Percentiles rank a stretch among this genome's conserved stretches.
Conservation (phyloP, 1,140 invertebrate species). For the Brachystomella parvula region DNA sequence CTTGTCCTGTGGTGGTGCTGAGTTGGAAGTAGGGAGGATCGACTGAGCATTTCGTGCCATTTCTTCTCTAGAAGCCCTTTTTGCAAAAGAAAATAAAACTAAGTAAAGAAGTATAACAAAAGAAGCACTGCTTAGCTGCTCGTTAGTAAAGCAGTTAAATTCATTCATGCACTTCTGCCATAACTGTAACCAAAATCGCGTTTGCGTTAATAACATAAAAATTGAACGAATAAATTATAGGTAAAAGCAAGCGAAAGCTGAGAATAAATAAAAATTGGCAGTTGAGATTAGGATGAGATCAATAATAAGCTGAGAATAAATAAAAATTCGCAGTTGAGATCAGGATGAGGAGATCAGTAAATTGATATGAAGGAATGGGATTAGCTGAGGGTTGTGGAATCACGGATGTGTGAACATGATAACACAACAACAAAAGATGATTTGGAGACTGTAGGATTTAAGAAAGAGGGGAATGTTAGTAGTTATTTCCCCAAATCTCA, state of each 20-base stretch:
- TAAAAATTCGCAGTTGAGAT: too few relatives aligned
- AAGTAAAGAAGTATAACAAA: slow-evolving; percentile 13
- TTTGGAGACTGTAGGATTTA: not conserved
- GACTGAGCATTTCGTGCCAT: slow-evolving; percentile 32
- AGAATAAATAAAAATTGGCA: too few relatives aligned
- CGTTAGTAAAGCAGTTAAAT: not conserved
- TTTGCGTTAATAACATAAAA: not conserved
- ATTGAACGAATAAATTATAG: not conserved
- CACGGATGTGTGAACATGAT: not conserved
- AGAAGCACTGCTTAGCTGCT: not conserved
- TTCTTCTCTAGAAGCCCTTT: slow-evolving; percentile 34
- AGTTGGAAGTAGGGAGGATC: not conserved
- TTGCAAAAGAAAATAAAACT: slow-evolving; percentile 16
- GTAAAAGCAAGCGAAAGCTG: not conserved
- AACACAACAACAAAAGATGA: not conserved
- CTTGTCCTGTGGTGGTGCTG: slow-evolving; percentile 15
- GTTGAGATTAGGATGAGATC: too few relatives aligned
- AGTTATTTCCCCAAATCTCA: slow-evolving; percentile 38
- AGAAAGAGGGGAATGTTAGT: slow-evolving; percentile 14
- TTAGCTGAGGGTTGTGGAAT: not conserved
- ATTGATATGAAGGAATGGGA: not conserved
- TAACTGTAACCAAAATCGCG: not conserved
- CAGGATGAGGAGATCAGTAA: too few relatives aligned
- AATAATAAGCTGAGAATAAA: too few relatives aligned
- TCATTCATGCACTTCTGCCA: not conserved